Conservation (phyloP, 2,113 vertebrate genomes). For the Lonchura striata region DNA sequence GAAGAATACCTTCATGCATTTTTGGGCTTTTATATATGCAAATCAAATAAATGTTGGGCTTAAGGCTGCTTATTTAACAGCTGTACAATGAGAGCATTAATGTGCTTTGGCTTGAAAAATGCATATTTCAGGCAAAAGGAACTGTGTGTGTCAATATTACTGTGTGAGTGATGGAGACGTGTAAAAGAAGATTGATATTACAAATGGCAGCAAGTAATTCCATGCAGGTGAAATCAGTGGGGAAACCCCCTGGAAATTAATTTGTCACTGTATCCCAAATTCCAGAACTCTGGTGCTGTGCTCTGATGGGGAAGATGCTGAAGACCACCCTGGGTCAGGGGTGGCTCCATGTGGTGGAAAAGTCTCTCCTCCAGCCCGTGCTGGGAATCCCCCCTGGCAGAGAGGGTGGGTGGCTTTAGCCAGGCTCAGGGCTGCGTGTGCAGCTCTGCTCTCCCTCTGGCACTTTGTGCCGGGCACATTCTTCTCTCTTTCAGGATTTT, state of each 20-base stretch:
- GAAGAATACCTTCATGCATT: neutral
- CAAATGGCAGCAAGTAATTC: neutral
- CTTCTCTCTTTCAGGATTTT: no score
- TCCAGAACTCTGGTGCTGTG: neutral
- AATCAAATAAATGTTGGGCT: neutral
- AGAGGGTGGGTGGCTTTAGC: no score
- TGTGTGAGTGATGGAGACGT: neutral
- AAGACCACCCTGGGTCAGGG: no score
- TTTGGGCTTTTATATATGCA: neutral
- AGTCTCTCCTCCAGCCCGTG: no score
- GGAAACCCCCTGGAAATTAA: neutral
- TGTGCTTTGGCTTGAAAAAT: neutral
- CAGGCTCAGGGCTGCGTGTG: no score
- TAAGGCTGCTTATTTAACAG: conserved; percentile 1
- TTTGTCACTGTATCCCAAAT: neutral
- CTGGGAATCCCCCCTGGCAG: no score
- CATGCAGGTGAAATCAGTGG: neutral
- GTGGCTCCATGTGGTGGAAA: no score
- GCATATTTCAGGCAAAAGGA: neutral
- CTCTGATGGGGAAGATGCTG: no score
- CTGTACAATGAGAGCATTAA: neutral
- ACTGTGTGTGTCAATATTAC: neutral
- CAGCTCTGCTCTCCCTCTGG: no score
- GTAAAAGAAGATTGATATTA: neutral
- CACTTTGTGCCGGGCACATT: no score